phyloP scores from a whole-genome alignment of 2,888 invertebrate genomes.

The Metopia argyrocephala region DNA sequence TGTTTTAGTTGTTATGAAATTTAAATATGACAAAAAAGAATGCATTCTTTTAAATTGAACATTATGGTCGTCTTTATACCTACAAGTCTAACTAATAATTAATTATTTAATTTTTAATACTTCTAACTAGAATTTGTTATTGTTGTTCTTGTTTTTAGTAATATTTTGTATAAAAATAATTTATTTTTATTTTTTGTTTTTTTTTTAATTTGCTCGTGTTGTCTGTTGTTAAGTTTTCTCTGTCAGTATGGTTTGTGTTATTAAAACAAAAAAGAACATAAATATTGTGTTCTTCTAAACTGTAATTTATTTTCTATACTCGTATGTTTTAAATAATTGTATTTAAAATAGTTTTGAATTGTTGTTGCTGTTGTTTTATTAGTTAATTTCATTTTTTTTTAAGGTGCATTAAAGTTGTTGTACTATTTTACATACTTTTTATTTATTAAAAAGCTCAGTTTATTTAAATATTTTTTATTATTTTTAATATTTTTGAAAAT shows the following conservation, averaged over 20 bases:
- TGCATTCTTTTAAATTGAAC: constrained; percentile 37
- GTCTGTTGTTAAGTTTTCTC: neutral
- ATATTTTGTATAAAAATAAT: neutral
- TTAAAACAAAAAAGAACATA: no score
- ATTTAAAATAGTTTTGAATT: neutral
- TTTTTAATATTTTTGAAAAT: constrained; percentile 53
- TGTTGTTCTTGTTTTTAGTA: neutral
- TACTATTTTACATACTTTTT: constrained; percentile 49
- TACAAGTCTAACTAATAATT: constrained; percentile 11
- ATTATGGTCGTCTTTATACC: neutral
- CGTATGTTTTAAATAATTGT: neutral
- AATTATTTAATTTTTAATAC: constrained; percentile 8
- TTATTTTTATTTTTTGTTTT: neutral
- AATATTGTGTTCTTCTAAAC: neutral
- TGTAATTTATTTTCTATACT: neutral
- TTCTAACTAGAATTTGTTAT: neutral
- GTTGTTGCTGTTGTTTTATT: neutral
- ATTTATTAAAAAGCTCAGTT: constrained; percentile 38
- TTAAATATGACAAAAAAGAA: constrained; percentile 16
- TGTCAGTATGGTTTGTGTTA: no score
- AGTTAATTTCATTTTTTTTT: neutral
- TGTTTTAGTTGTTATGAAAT: neutral
- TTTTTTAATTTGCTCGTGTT: neutral
- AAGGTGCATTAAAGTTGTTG: neutral
- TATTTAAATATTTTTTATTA: constrained; percentile 46